These are phyloP conservation scores for Scaptomyza caliginosa DNA, from an alignment of 2,888 invertebrate species.

Conservation along the genomic window DNA sequence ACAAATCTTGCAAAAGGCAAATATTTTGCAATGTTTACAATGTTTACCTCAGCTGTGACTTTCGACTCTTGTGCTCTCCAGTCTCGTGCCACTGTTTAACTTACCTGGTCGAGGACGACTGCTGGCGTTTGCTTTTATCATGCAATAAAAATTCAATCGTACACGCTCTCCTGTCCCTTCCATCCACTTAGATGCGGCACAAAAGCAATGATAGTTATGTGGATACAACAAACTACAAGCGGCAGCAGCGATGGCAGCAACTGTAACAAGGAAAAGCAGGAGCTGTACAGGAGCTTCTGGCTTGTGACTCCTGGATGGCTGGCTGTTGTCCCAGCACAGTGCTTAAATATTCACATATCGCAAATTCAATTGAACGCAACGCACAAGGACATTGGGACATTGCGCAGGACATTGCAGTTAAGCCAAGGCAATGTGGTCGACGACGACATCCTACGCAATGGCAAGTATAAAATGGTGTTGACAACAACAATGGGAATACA, in stretches of 20 bases:
- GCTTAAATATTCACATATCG: conserved; percentile 79
- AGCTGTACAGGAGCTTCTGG: conserved; percentile 22
- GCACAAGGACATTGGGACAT: conserved; percentile 35
- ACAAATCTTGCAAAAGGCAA: conserved; percentile 59
- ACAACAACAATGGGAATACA: conserved; percentile 77
- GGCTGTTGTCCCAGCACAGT: conserved; percentile 66
- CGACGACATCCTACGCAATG: conserved; percentile 61
- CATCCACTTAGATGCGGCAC: conserved; percentile 18
- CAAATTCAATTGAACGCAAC: conserved; percentile 77
- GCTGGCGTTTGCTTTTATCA: conserved; percentile 62
- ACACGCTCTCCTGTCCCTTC: conserved; percentile 33
- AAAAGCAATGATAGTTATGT: conserved; percentile 69
- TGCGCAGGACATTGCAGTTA: conserved; percentile 60
- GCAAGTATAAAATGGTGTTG: conserved; percentile 75
- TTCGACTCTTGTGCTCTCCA: too few relatives aligned
- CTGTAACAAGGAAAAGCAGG: conserved; percentile 32
- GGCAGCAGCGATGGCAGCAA: conserved; percentile 3
- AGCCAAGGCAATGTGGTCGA: conserved; percentile 51
- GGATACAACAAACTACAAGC: conserved; percentile 52
- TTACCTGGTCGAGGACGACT: conserved; percentile 51
- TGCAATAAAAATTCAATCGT: conserved; percentile 78
- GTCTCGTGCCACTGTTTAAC: conserved; percentile 27
- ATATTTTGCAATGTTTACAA: conserved; percentile 73
- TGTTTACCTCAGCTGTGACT: conserved; percentile 25
- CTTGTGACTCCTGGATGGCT: not conserved